Base-by-base conservation (phyloP, 2,888 invertebrate genomes). In the Drosophila pseudotalamancana region DNA sequence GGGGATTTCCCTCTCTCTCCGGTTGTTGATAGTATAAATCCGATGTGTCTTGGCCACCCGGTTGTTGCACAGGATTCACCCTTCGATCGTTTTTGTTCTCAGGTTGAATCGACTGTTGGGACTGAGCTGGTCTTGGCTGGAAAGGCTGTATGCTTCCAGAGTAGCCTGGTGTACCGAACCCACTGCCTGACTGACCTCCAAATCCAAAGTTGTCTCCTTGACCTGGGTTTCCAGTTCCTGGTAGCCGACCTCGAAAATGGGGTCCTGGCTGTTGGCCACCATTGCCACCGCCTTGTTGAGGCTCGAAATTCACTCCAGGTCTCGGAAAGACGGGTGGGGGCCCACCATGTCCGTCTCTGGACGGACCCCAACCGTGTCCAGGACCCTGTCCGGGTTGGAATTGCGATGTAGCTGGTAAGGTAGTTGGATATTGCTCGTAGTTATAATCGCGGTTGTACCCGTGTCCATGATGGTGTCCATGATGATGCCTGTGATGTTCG, bases 11-110 rank as follows among this genome's bases (percentile, higher is more conserved):
- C 19, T 40, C n/a, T n/a, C n/a, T n/a, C n/a, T n/a, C n/a, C 11
- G 54, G 16, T 9, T 46, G 55, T 8, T 43, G 31, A 6, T 21
- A 64, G n/a, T 9, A 12, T 1, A 6, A 2, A 0, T 37, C 18
- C 3, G 19, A n/a, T 19, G 37, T 1, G 5, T 4, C 18, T 6
- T 3, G 21, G 6, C 8, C 14, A 43, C 35, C 37, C 1, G 19
- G 19, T 1, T n/a, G 77, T 35, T 71, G 72, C 0, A 60, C n/a
- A 2, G 72, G 27, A 16, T 29, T 55, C 0, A 21, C 53, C 1
- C 16, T 23, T 1, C 14, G 19, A n/a, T 48, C n/a, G n/a, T n/a
- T n/a, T n/a, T n/a, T n/a, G n/a, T n/a, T n/a, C n/a, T n/a, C 37
- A 3, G 37, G 51, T 2, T 48, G 34, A 32, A 9, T 27, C 1